Evolutionary conservation across 2,888 invertebrate genomes (phyloP), one percentile per base, ranked within the genome.

Genomic region (Flexamia atlantica): DNA sequence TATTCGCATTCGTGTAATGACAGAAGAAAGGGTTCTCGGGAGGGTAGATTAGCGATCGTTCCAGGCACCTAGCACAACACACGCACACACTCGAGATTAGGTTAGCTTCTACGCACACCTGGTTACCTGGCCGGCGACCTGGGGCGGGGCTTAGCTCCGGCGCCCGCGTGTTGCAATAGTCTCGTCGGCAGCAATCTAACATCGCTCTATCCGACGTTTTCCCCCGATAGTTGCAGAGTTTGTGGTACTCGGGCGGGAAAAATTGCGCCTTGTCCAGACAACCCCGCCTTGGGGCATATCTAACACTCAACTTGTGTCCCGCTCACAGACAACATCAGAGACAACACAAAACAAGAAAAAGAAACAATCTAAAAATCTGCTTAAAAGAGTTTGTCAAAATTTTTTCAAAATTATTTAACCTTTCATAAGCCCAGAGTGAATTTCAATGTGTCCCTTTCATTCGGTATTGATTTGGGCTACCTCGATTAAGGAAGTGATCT

Each of bases 1-100:
- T 95, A 92, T 93, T 92, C 92, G 93, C 92, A 92, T 93, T 93
- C 91, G 94, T 93, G 91, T 93, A 93, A 92, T 94, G 94, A 93
- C 96, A 96, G 93, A 94, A 93, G 93, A 96, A 93, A 91, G 95
- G 95, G 91, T 95, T 95, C 92, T 95, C 94, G 91, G 93, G 93
- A 90, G 95, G 95, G 91, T 95, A 93, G 92, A 94, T 92, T 91
- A 94, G 92, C 91, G 92, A 92, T 92, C 92, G 93, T 91, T 93
- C 93, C 93, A 95, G 93, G 92, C 96, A 96, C 94, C 96, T 96
- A 93, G 92, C 90, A 90, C 91, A 90, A 91, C 90, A 90, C 90
- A 89, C 90, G 91, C 90, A 91, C 84, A 86, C 88, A 86, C 83
- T 81, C 83, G 85, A n/a, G 80, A 82, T 81, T 70, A 84, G 81